Base-by-base conservation (phyloP, 2,113 vertebrate genomes). In the Anarrhichthys ocellatus region DNA sequence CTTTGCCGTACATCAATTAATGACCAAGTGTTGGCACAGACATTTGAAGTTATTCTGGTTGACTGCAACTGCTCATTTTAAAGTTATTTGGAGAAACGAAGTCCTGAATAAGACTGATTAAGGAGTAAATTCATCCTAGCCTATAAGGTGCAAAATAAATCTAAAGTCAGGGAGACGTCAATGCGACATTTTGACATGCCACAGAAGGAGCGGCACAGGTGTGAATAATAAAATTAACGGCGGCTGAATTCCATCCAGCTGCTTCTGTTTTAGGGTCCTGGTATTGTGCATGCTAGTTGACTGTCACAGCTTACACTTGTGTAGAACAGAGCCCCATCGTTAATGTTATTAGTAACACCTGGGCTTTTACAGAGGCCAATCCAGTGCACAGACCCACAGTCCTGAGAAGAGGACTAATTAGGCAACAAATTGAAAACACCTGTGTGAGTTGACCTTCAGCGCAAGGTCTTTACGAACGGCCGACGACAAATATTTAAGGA, bases 301-400 rank as follows among this genome's bases (percentile, higher is more conserved):
- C 50, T 48, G 29, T 34, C 54, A 42, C 9, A 34, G 22, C 78
- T 64, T 36, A 63, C 36, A 58, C 67, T 44, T 22, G 73, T n/a
- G 38, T 24, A 29, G 40, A 70, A 14, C 36, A 5, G 24, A 9
- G 34, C 22, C n/a, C 56, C 42, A 54, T 67, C 1, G 6, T 68
- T 67, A 38, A 42, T 64, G 32, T 78, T 81, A 77, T 73, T 68
- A 58, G 61, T 62, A 63, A 62, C 73, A 77, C 48, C 32, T 85
- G 76, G 69, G 34, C 34, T 69, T 61, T 48, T 61, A 68, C 46
- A 38, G 29, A 34, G 20, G 7, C 40, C 36, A 5, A 58, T 83
- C 52, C 67, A 58, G 48, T 36, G 27, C 36, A 18, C 17, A 50
- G 22, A 7, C 32, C 36, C 20, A 40, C 22, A 8, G 29, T 29